Percentiles rank a stretch among this genome's conserved stretches.
These are phyloP conservation scores for Numenius arquata DNA, from an alignment of 2,113 vertebrate genomes.

Conservation along the genomic window DNA sequence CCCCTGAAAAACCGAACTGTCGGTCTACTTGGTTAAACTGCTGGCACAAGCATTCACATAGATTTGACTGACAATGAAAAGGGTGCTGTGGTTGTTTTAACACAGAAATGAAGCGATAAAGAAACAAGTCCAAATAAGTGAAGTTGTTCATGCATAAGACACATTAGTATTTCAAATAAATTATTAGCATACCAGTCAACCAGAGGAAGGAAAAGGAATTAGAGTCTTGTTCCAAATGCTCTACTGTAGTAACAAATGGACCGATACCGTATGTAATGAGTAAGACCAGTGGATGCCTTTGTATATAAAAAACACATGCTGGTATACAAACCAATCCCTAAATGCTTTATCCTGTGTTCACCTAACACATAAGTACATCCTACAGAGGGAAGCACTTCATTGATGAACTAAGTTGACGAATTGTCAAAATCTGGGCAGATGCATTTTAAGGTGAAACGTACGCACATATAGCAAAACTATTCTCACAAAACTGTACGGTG, in stretches of 20 bases:
- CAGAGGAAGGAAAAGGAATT: background rate
- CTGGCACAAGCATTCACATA: background rate
- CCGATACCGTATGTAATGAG: rapidly evolving
- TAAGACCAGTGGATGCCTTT: background rate
- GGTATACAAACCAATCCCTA: background rate
- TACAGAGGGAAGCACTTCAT: background rate
- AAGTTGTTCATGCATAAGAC: background rate
- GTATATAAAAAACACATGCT: background rate
- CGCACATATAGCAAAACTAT: rapidly evolving
- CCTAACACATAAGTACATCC: background rate
- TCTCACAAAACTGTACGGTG: background rate
- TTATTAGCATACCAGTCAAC: background rate
- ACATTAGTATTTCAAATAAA: background rate
- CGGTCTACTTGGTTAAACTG: rapidly evolving
- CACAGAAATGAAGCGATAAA: background rate
- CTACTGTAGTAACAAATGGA: background rate
- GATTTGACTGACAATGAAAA: background rate
- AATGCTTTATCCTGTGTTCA: background rate
- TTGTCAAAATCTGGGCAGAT: background rate
- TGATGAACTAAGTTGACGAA: background rate
- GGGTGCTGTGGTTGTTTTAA: background rate
- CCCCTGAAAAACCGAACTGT: background rate
- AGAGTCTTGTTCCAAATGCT: background rate
- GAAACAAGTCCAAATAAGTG: background rate
- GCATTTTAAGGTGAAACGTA: background rate